phyloP scores from a whole-genome alignment of 2,888 invertebrate genomes.

The Aphodius sticticus region DNA sequence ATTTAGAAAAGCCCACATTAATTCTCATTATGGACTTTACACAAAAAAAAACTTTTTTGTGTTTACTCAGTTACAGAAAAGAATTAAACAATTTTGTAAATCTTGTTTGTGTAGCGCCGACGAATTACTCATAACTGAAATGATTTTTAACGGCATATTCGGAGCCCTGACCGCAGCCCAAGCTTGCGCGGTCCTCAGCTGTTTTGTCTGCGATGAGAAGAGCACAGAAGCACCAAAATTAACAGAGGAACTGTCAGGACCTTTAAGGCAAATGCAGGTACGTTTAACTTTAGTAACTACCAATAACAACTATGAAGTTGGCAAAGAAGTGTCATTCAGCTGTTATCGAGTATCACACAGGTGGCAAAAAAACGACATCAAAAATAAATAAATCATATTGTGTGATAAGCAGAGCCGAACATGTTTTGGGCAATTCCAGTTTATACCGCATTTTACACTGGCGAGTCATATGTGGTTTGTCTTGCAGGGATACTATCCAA shows the following conservation, averaged over 20 bases:
- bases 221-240: slow-evolving; percentile 78
- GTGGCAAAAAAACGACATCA: too few relatives aligned
- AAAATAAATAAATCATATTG: too few relatives aligned
- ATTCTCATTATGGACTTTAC: too few relatives aligned
- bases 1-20: too few relatives aligned
- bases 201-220: slow-evolving; percentile 94
- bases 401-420: too few relatives aligned
- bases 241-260: slow-evolving; percentile 87
- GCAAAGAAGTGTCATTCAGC: too few relatives aligned
- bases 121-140: slow-evolving; percentile 94
- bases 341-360: too few relatives aligned
- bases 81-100: neutral
- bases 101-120: slow-evolving; percentile 73
- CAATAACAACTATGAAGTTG: neutral
- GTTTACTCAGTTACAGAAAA: neutral
- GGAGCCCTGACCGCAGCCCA: slow-evolving; percentile 84
- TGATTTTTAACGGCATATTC: slow-evolving; percentile 98
- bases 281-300: slow-evolving; percentile 32
- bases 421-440: too few relatives aligned
- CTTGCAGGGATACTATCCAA: too few relatives aligned
- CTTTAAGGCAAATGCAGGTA: slow-evolving; percentile 89
- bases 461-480: too few relatives aligned
- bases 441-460: too few relatives aligned
- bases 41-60: neutral
- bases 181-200: slow-evolving; percentile 85